Percentiles rank a stretch among this genome's conserved stretches.
These are phyloP conservation scores for Dicrostonyx torquatus DNA, from an alignment of 2,797 vertebrate species.

Conservation along the genomic window DNA sequence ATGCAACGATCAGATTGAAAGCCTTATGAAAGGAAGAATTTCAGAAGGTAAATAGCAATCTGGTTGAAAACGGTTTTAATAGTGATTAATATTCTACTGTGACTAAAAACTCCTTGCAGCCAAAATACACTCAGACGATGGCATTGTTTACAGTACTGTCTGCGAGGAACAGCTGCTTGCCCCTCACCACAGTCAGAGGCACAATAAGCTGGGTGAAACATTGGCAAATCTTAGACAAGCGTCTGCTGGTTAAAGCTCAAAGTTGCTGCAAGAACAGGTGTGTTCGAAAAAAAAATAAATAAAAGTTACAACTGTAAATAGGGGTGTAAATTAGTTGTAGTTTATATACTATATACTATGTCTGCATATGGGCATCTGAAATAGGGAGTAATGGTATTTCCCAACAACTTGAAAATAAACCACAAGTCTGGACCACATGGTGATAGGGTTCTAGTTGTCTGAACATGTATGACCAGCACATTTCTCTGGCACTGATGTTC, in stretches of 20 bases:
- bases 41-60: conserved; percentile 45
- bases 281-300: not conserved
- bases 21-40: conserved; percentile 6
- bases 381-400: conserved; percentile 34
- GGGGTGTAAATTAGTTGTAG: conserved; percentile 51
- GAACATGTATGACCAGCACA: not conserved
- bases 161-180: conserved; percentile 81
- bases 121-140: conserved; percentile 82
- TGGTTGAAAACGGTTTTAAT: conserved; percentile 73
- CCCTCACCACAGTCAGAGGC: conserved; percentile 57
- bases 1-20: conserved; percentile 14
- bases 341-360: conserved; percentile 26
- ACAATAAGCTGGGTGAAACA: conserved; percentile 69
- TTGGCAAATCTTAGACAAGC: conserved; percentile 81
- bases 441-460: not conserved
- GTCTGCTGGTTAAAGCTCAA: conserved; percentile 69
- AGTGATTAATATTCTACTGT: conserved; percentile 81
- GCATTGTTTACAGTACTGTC: conserved; percentile 83
- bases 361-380: not conserved
- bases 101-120: conserved; percentile 78
- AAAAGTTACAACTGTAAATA: conserved; percentile 51
- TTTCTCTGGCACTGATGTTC: conserved; percentile 1
- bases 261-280: conserved; percentile 71
- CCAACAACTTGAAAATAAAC: conserved; percentile 46
- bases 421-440: not conserved